These are phyloP conservation scores for Telenomus remus DNA, from an alignment of 1,140 invertebrate genomes.

Conservation along the genomic window DNA sequence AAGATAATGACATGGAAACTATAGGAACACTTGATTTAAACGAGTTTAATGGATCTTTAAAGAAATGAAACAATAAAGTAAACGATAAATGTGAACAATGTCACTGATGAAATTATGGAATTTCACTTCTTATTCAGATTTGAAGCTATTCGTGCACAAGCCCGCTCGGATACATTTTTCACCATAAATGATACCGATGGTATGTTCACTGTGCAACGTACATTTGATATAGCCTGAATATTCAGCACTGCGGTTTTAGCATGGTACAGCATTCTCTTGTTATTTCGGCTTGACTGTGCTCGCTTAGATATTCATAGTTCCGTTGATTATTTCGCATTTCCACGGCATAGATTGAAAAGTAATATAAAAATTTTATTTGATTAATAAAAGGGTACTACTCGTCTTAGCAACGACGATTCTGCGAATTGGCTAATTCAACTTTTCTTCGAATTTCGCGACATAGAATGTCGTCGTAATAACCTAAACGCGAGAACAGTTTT, in stretches of 20 bases:
- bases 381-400: too few relatives aligned
- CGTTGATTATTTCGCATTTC: slow-evolving; percentile 38
- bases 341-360: slow-evolving; percentile 39
- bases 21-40: too few relatives aligned
- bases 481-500: slow-evolving; percentile 12
- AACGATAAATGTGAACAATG: too few relatives aligned
- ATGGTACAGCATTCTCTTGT: slow-evolving; percentile 35
- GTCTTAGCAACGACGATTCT: slow-evolving; percentile 4
- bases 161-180: slow-evolving; percentile 32
- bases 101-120: too few relatives aligned
- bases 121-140: slow-evolving; percentile 30
- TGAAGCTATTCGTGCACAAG: slow-evolving; percentile 10
- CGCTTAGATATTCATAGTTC: slow-evolving; percentile 40
- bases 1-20: too few relatives aligned
- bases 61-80: too few relatives aligned
- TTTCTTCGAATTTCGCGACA: slow-evolving; percentile 19
- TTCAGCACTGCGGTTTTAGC: slow-evolving; percentile 38
- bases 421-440: slow-evolving; percentile 26
- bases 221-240: slow-evolving; percentile 45
- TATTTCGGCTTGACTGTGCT: slow-evolving; percentile 41
- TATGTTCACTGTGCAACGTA: slow-evolving; percentile 41
- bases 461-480: slow-evolving; percentile 14
- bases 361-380: slow-evolving; percentile 26
- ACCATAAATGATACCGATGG: slow-evolving; percentile 33
- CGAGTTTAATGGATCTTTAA: too few relatives aligned